Evolutionary conservation across 1,140 invertebrate genomes (phyloP), one percentile per base, ranked within the genome.

Genomic region (Pteromalus puparum): DNA sequence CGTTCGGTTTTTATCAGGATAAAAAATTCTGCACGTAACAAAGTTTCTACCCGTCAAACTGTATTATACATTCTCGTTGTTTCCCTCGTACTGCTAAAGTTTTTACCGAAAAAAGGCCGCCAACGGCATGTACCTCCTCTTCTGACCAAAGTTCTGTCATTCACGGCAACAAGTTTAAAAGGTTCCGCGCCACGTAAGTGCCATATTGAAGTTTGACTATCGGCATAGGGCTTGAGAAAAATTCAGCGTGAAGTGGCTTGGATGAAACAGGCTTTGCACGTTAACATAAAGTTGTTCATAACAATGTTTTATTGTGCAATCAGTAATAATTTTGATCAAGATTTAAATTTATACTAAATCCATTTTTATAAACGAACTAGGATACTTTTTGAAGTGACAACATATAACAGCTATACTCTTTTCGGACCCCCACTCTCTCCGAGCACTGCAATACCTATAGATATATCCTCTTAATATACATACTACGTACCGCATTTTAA

Each of bases 161-260:
- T 87, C 85, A 42, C 80, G 77, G 84, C 87, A 89, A 90, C 87
- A 87, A 87, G 87, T 90, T 89, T 89, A 90, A 89, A 90, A 89
- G 87, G 87, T 88, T 86, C 82, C 48, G 84, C 74, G 73, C 46
- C 72, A 61, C 67, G 86, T 88, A 88, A 90, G 87, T 87, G 88
- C 72, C 85, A 85, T 88, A 90, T 90, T 89, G 87, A 88, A 87
- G 89, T 87, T 88, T 89, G 89, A 88, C 87, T 89, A 87, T 85
- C 67, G 67, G 5, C 26, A 30, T 15, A 70, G 18, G n/a, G 53
- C 53, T 61, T 70, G 5, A 26, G 24, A 70, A 15, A 70, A n/a
- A 30, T 24, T 5, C 26, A 67, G 24, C n/a, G 65, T 6, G 1
- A 67, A 67, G 4, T 48, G 4, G 46, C 13, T 48, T 48, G 82